phyloP scores from a whole-genome alignment of 2,113 vertebrate species.

The Dolichallabes microphthalmus region DNA sequence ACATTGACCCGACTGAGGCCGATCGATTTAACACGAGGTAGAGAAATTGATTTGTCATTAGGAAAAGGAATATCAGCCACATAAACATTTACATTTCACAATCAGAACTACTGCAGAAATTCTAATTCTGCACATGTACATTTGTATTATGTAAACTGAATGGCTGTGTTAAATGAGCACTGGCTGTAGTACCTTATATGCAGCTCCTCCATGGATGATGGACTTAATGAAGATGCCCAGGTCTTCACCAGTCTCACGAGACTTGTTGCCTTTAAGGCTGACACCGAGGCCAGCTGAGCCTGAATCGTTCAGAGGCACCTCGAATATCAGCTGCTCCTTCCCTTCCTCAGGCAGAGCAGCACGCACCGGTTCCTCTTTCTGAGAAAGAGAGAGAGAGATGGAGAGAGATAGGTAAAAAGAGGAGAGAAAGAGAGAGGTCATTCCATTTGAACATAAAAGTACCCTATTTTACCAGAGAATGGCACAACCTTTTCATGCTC shows the following conservation, averaged over 20 bases:
- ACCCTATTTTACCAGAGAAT: conserved; percentile 52
- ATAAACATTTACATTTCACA: not conserved
- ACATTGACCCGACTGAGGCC: not conserved
- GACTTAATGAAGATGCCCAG: conserved; percentile 98
- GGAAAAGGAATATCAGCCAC: not conserved
- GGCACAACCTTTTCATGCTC: conserved; percentile 55
- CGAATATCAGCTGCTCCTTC: conserved; percentile 89
- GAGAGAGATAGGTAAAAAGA: not conserved
- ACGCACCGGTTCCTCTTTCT: conserved; percentile 66
- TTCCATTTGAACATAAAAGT: conserved; percentile 54
- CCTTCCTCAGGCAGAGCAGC: conserved; percentile 71
- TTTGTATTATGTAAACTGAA: not conserved
- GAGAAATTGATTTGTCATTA: not conserved
- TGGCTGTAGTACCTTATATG: conserved; percentile 83
- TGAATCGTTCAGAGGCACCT: conserved; percentile 91
- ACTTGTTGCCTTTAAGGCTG: conserved; percentile 97
- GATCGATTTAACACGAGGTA: not conserved
- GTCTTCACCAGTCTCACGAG: conserved; percentile 88
- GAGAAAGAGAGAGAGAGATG: not conserved
- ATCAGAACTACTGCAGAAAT: not conserved
- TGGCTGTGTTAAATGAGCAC: not conserved
- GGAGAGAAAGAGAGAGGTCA: conserved; percentile 44
- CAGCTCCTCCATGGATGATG: conserved; percentile 92
- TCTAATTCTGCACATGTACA: not conserved
- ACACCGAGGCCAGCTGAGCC: conserved; percentile 93